Conservation (phyloP, 2,797 vertebrate species). For the Acrossocheilus wenchowensis region DNA sequence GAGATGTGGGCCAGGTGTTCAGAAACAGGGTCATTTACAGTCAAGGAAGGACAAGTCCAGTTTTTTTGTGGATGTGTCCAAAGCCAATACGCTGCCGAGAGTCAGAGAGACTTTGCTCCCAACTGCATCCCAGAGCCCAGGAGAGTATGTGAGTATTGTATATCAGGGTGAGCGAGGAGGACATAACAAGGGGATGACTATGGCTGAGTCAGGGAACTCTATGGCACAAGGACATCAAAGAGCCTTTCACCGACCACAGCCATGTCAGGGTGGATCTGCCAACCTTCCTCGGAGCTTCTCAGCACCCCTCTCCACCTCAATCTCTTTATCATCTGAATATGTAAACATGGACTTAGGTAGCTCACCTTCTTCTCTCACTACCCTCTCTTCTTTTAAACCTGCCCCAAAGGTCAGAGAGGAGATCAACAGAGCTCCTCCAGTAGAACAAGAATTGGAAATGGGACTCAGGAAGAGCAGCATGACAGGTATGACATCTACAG, state of each 20-base stretch:
- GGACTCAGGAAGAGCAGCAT: slow-evolving; percentile 68
- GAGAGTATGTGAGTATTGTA: slow-evolving; percentile 82
- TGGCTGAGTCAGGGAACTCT: slow-evolving; percentile 63
- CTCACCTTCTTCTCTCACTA: slow-evolving; percentile 62
- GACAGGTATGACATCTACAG: slow-evolving; percentile 59
- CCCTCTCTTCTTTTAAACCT: slow-evolving; percentile 72
- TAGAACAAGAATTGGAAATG: slow-evolving; percentile 65
- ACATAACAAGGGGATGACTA: slow-evolving; percentile 55
- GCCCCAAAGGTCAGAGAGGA: slow-evolving; percentile 70
- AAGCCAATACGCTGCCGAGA: slow-evolving; percentile 82
- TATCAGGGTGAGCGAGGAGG: slow-evolving; percentile 69
- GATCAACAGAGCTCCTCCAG: slow-evolving; percentile 66
- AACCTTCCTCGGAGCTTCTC: slow-evolving; percentile 83
- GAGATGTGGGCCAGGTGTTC: slow-evolving; percentile 70
- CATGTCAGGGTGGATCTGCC: slow-evolving; percentile 70
- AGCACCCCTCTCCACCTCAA: slow-evolving; percentile 74
- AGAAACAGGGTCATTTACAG: slow-evolving; percentile 75
- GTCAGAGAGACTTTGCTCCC: slow-evolving; percentile 78
- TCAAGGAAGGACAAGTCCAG: slow-evolving; percentile 74
- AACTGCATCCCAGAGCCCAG: slow-evolving; percentile 72
- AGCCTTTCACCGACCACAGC: slow-evolving; percentile 69
- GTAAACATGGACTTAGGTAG: slow-evolving; percentile 76
- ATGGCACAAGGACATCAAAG: slow-evolving; percentile 72
- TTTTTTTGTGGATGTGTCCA: slow-evolving; percentile 78
- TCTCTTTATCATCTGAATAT: slow-evolving; percentile 71